Base-by-base conservation (phyloP, 2,888 invertebrate genomes). In the Tuberolachnus salignus region DNA sequence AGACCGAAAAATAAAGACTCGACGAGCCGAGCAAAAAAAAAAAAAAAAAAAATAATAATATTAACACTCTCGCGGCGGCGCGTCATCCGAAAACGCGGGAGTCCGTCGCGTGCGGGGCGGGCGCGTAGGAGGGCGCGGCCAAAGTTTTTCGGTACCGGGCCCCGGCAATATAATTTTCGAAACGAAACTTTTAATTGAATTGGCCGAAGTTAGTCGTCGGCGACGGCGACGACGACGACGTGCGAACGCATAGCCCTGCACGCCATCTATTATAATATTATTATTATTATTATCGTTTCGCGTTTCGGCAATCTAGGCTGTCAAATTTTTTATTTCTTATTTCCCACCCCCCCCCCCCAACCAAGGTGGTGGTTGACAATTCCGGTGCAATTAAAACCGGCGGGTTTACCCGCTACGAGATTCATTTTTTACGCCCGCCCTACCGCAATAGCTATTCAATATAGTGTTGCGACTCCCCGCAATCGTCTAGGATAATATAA, bases 141-240 rank as follows among this genome's bases (percentile, higher is more conserved):
- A 34, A 61, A 73, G 59, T 73, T 34, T 34, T 6, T 4, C 34
- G 6, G 34, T 3, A 34, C 10, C 13, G 1, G 11, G 9, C 34
- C 19, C 13, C n/a, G n/a, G 42, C 23, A 21, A 42, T 49, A 78
- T 69, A 61, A 69, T 78, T 78, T 78, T 78, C 75, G 57, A 61
- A 51, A 59, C 14, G 51, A 69, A 69, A 78, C 78, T 78, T 78
- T 78, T 78, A 67, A 78, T 78, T 59, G 78, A 78, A 69, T 78
- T 78, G 67, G 69, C 21, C 34, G 69, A 75, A 75, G 75, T 75
- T 67, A 55, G 46, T 57, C 75, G 16, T 49, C 67, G 66, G 9
- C 21, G 44, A 46, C 19, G 14, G 42, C 11, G n/a, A 55, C 44
- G 14, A 59, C 13, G 69, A 19, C 57, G 57, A 6, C 34, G 51